Conservation (phyloP, 2,797 vertebrate species). For the Gymnoscopelus microlampas region DNA sequence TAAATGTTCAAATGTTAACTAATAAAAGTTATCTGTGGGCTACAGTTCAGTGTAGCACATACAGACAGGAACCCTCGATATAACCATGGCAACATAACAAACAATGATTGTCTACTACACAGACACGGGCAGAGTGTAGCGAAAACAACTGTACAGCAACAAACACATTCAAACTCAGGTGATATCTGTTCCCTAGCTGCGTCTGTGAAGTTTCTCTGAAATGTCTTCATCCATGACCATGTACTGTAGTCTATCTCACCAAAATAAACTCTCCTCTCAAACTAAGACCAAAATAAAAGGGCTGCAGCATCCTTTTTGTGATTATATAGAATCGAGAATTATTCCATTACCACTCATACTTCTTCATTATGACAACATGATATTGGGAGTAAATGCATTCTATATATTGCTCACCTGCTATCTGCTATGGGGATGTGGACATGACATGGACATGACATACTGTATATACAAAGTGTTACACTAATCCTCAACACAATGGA, state of each 20-base stretch:
- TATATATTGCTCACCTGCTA: slow-evolving; percentile 13
- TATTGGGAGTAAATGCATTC: slow-evolving; percentile 16
- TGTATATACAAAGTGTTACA: too few species aligned
- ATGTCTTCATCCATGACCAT: slow-evolving; percentile 12
- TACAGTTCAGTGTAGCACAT: slow-evolving; percentile 22
- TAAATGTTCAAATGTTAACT: slow-evolving; percentile 2
- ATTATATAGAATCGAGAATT: slow-evolving; percentile 5
- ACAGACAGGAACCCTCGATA: slow-evolving; percentile 9
- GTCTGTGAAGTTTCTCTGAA: slow-evolving; percentile 12
- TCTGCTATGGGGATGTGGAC: not conserved
- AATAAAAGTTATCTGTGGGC: not conserved
- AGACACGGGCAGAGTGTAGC: slow-evolving; percentile 62
- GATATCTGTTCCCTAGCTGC: slow-evolving; percentile 61
- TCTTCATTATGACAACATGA: slow-evolving; percentile 32
- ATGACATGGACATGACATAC: slow-evolving; percentile 11
- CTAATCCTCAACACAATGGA: not conserved
- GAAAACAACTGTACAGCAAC: slow-evolving; percentile 87
- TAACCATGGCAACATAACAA: slow-evolving; percentile 35
- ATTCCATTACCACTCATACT: slow-evolving; percentile 16
- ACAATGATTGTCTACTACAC: slow-evolving; percentile 85
- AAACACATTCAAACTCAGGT: slow-evolving; percentile 78
- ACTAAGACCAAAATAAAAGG: slow-evolving; percentile 1
- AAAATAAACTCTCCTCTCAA: slow-evolving; percentile 2
- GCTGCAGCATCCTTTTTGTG: slow-evolving; percentile 1
- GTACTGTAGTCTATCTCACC: slow-evolving; percentile 17